These are phyloP conservation scores for Turritopsis rubra DNA, from an alignment of 30 jellyfish, hydroid and myxozoan genomes.

Conservation along the genomic window DNA sequence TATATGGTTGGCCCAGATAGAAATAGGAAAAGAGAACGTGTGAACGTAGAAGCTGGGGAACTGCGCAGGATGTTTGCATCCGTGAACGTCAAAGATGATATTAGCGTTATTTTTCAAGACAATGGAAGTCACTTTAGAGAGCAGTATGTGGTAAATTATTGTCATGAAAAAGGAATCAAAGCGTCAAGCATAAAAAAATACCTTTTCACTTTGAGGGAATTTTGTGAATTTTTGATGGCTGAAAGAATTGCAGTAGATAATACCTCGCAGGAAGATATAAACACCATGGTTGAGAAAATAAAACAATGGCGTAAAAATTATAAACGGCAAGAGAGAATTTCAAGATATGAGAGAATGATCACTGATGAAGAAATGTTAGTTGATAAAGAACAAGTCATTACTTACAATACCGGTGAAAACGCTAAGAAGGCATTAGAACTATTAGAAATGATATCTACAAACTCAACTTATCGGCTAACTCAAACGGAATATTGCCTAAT, in stretches of 20 bases:
- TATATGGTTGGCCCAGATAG: conserved; percentile 15
- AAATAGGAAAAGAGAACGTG: background rate
- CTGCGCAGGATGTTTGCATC: background rate
- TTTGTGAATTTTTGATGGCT: background rate
- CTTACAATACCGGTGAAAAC: background rate
- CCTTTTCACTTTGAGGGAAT: conserved; percentile 17
- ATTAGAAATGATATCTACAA: background rate
- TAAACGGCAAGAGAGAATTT: background rate
- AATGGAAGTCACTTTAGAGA: conserved; percentile 9
- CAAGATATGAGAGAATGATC: background rate
- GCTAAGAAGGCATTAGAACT: background rate
- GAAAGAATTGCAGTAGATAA: background rate
- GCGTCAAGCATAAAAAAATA: conserved; percentile 11
- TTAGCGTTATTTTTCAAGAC: background rate
- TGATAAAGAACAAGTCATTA: background rate
- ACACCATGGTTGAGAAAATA: background rate
- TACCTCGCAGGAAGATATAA: background rate
- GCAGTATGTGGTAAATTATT: background rate
- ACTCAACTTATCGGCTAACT: background rate
- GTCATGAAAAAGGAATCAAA: background rate
- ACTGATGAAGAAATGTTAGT: conserved; percentile 9
- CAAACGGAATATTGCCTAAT: background rate
- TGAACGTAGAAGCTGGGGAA: conserved; percentile 18
- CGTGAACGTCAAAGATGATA: conserved; percentile 4
- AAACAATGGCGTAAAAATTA: conserved; percentile 18